Evolutionary conservation across 2,113 vertebrate genomes (phyloP).

Genomic region (Ptilonorhynchus violaceus): DNA sequence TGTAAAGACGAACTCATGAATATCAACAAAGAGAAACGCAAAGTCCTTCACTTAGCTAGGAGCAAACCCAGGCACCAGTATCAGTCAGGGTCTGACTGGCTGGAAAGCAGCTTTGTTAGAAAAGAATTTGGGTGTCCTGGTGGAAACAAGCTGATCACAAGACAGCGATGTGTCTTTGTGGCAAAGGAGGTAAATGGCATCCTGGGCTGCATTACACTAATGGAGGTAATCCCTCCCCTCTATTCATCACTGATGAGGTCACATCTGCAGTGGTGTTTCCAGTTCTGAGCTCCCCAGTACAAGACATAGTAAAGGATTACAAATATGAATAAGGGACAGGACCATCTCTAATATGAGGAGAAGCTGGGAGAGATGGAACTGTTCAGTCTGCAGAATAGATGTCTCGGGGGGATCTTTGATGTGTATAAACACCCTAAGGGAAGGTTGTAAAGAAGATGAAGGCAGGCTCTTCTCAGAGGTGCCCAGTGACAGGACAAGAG

Average conservation of each 20-base stretch:
- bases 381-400: background rate
- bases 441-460: background rate
- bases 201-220: background rate
- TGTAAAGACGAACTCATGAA: background rate
- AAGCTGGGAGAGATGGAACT: background rate
- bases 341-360: background rate
- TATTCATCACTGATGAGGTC: background rate
- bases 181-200: background rate
- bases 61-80: background rate
- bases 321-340: background rate
- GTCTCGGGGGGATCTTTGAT: background rate
- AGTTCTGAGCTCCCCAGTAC: background rate
- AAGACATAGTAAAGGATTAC: background rate
- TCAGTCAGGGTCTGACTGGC: background rate
- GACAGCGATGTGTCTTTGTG: background rate
- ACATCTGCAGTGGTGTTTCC: background rate
- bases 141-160: background rate
- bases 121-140: background rate
- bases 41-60: background rate
- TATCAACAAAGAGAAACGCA: background rate
- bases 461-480: background rate
- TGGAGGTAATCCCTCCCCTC: background rate
- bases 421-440: background rate
- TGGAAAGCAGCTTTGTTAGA: background rate
- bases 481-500: background rate